Evolutionary conservation across 2,888 invertebrate species (phyloP).

Genomic region (Hemaris fuciformis): DNA sequence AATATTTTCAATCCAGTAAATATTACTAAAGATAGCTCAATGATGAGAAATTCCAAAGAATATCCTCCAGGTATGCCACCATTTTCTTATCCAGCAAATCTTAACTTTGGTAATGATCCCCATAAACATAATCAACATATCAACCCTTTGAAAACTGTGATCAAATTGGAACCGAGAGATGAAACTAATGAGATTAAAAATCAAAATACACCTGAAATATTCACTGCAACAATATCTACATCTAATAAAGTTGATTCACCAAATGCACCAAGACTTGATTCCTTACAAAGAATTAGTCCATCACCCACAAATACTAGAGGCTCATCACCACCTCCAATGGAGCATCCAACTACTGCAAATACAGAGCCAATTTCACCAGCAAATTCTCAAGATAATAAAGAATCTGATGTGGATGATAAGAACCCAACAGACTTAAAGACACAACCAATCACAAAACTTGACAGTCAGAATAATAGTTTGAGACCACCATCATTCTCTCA

Average conservation of each 20-base stretch:
- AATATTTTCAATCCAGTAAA: slow-evolving; percentile 73
- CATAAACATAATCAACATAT: slow-evolving; percentile 69
- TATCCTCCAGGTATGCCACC: slow-evolving; percentile 64
- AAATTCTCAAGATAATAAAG: slow-evolving; percentile 70
- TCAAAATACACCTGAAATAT: slow-evolving; percentile 75
- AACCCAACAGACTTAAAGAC: slow-evolving; percentile 74
- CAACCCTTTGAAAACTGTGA: slow-evolving; percentile 76
- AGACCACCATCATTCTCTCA: slow-evolving; percentile 63
- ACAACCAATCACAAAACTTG: slow-evolving; percentile 61
- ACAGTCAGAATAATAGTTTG: slow-evolving; percentile 49
- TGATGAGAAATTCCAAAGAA: slow-evolving; percentile 72
- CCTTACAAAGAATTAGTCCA: slow-evolving; percentile 71
- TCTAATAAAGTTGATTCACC: slow-evolving; percentile 71
- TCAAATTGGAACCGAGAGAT: slow-evolving; percentile 77
- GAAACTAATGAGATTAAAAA: slow-evolving; percentile 70
- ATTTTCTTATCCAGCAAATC: slow-evolving; percentile 64
- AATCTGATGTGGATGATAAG: slow-evolving; percentile 69
- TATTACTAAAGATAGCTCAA: slow-evolving; percentile 68
- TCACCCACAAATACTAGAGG: slow-evolving; percentile 67
- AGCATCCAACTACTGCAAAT: slow-evolving; percentile 63
- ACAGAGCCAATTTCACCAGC: slow-evolving; percentile 74
- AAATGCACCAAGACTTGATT: slow-evolving; percentile 65
- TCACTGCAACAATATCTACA: slow-evolving; percentile 73
- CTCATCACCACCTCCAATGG: slow-evolving; percentile 70
- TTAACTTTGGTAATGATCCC: slow-evolving; percentile 66